Conservation (phyloP, 2,888 invertebrate species). For the Fragum fragum region DNA sequence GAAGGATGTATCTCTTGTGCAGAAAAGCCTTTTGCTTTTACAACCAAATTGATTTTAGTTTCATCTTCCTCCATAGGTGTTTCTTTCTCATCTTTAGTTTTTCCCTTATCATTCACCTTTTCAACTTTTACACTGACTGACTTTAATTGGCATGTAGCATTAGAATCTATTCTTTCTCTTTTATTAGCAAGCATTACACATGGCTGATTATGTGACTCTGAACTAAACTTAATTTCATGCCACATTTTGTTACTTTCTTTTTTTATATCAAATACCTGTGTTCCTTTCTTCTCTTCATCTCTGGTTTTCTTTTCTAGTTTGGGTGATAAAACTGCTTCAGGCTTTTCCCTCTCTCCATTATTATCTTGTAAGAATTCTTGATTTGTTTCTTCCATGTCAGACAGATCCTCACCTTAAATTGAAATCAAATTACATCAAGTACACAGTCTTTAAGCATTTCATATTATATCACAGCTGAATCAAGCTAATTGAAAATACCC, state of each 20-base stretch:
- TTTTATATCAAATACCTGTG: neutral
- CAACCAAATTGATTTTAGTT: neutral
- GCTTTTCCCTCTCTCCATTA: neutral
- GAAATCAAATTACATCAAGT: too few species aligned
- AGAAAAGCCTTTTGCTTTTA: neutral
- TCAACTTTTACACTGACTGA: neutral
- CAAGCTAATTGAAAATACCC: too few species aligned
- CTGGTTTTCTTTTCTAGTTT: neutral
- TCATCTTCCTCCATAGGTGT: neutral
- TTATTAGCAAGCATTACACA: neutral
- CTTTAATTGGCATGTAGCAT: neutral
- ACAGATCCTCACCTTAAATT: neutral
- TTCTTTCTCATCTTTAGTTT: neutral
- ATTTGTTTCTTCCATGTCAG: neutral
- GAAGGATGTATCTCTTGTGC: neutral
- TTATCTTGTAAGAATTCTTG: slow-evolving; percentile 1
- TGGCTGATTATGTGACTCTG: too few species aligned
- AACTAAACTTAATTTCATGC: neutral
- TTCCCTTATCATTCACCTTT: neutral
- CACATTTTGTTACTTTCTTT: neutral
- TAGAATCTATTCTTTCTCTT: neutral
- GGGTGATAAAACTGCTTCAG: neutral
- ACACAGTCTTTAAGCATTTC: too few species aligned
- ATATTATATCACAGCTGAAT: too few species aligned
- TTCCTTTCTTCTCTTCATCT: neutral